These are phyloP conservation scores for Zosterops hypoxanthus DNA, from an alignment of 2,113 vertebrate genomes.

Conservation along the genomic window DNA sequence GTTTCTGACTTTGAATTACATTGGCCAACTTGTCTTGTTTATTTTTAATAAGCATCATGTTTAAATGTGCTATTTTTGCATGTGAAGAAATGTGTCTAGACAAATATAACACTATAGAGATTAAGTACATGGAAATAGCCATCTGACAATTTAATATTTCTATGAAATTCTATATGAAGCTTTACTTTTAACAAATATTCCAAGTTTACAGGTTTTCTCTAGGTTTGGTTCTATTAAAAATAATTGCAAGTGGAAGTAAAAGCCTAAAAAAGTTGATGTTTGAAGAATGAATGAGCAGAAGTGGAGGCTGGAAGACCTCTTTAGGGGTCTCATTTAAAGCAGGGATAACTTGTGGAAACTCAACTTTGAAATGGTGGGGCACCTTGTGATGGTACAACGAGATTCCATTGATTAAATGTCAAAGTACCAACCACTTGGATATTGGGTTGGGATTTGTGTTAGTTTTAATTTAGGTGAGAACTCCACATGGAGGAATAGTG, in stretches of 20 bases:
- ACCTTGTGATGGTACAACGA: neutral
- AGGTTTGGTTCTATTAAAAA: neutral
- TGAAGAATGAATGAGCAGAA: neutral
- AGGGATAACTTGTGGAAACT: neutral
- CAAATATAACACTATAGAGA: neutral
- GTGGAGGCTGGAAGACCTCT: neutral
- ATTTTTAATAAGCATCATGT: neutral
- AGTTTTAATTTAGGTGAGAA: neutral
- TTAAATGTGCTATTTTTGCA: neutral
- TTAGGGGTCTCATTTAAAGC: neutral
- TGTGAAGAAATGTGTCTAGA: neutral
- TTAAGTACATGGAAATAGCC: neutral
- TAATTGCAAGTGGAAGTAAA: neutral
- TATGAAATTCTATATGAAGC: neutral
- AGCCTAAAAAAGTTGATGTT: neutral
- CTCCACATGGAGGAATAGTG: neutral
- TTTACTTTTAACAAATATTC: neutral
- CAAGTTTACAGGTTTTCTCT: neutral
- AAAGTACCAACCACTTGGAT: neutral
- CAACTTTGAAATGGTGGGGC: neutral
- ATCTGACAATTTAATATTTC: neutral
- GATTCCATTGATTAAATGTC: neutral
- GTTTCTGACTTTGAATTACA: constrained; percentile 1
- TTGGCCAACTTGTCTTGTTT: neutral
- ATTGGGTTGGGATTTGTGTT: neutral